A percentile compares a stretch with the other conserved stretches of the same genome.
phyloP scores from a whole-genome alignment of 1,140 invertebrate species.

The Brachionus paranguensis region DNA sequence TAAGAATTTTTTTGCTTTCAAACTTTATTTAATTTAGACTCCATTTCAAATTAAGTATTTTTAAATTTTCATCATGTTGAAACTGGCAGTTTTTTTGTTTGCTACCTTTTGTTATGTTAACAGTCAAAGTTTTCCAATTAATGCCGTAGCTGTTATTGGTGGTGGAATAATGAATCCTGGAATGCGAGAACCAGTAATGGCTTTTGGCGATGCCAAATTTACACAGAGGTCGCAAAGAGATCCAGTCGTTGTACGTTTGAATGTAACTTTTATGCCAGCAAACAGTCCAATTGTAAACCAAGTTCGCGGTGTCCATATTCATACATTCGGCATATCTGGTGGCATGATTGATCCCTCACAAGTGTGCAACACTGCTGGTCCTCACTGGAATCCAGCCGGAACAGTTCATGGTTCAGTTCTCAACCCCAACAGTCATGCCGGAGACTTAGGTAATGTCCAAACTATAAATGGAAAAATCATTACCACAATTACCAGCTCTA shows the following conservation, averaged over 20 bases:
- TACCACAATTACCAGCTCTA: slow-evolving; percentile 67
- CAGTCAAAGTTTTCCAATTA: slow-evolving; percentile 14
- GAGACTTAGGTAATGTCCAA: slow-evolving; percentile 86
- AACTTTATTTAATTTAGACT: not conserved
- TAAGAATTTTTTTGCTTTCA: not conserved
- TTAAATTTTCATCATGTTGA: not conserved
- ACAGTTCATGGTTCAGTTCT: slow-evolving; percentile 76
- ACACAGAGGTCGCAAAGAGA: not conserved
- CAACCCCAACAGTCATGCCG: slow-evolving; percentile 65
- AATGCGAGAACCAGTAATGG: not conserved
- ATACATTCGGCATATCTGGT: slow-evolving; percentile 88
- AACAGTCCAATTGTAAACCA: not conserved
- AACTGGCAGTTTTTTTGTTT: slow-evolving; percentile 20
- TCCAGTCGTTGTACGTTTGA: not conserved
- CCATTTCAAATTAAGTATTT: not conserved
- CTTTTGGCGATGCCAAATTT: slow-evolving; percentile 21
- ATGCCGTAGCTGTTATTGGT: not conserved
- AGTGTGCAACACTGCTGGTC: slow-evolving; percentile 61
- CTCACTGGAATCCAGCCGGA: slow-evolving; percentile 84
- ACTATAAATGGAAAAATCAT: slow-evolving; percentile 66
- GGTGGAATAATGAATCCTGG: not conserved
- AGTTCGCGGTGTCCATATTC: slow-evolving; percentile 90
- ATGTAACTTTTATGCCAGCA: slow-evolving; percentile 17
- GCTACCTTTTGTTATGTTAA: not conserved
- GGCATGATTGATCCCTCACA: slow-evolving; percentile 60